These are phyloP conservation scores for Colius striatus DNA, from an alignment of 2,113 vertebrate genomes.

Conservation along the genomic window DNA sequence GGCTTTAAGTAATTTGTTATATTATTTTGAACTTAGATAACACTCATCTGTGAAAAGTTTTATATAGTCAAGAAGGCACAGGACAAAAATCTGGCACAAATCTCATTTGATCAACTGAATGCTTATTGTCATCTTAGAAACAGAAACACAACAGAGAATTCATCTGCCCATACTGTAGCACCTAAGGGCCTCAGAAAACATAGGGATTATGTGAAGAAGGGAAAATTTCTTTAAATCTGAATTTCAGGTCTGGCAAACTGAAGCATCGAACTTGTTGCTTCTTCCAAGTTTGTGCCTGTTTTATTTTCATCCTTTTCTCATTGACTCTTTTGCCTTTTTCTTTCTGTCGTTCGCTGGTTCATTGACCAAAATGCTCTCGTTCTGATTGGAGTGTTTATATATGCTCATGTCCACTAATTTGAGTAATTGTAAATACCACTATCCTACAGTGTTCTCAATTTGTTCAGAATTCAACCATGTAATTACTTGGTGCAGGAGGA, in stretches of 20 bases:
- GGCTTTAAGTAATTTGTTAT: background rate
- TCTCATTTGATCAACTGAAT: background rate
- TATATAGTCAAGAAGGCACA: background rate
- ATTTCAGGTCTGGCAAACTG: background rate
- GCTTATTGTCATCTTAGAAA: background rate
- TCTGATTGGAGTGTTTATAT: background rate
- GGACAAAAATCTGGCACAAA: background rate
- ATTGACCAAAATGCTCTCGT: background rate
- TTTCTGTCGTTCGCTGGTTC: background rate
- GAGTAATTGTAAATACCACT: background rate
- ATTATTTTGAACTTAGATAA: background rate
- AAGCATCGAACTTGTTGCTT: background rate
- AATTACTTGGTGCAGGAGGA: background rate
- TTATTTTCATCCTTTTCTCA: background rate
- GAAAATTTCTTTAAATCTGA: background rate
- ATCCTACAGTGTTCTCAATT: background rate
- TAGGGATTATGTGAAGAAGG: background rate
- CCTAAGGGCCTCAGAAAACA: background rate
- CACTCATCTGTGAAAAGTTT: background rate
- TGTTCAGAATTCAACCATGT: slow-evolving; percentile 14
- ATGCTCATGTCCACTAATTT: background rate
- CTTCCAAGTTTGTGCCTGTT: background rate
- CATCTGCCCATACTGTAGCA: background rate
- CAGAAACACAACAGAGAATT: background rate
- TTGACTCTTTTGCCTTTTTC: background rate